phyloP scores from a whole-genome alignment of 2,113 vertebrate species.

The Tretioscincus oriximinensis region DNA sequence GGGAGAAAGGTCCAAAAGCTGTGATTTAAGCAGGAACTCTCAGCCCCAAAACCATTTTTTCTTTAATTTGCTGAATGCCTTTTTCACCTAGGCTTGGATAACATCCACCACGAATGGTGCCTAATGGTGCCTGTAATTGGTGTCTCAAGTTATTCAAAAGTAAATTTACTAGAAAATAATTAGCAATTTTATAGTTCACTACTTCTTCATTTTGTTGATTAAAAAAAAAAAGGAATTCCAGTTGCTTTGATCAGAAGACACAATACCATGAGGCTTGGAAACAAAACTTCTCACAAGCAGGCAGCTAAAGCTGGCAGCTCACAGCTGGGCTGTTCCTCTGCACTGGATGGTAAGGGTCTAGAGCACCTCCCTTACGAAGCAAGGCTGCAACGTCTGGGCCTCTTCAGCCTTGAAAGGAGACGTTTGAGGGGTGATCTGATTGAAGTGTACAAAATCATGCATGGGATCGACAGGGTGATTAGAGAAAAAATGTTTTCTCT shows the following conservation, averaged over 20 bases:
- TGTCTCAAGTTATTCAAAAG: constrained; percentile 83
- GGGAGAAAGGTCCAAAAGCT: neutral
- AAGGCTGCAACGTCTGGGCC: too few species aligned
- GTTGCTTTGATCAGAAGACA: constrained; percentile 62
- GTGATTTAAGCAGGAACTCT: constrained; percentile 17
- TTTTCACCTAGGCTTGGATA: constrained; percentile 67
- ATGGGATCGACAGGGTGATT: too few species aligned
- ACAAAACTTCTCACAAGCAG: constrained; percentile 25
- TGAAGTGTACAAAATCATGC: too few species aligned
- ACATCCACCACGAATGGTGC: constrained; percentile 71
- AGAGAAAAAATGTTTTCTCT: too few species aligned
- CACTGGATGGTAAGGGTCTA: neutral
- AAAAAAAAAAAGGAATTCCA: constrained; percentile 61
- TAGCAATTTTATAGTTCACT: constrained; percentile 84
- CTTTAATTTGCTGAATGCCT: constrained; percentile 44
- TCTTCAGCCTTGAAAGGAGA: too few species aligned
- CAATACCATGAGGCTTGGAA: constrained; percentile 46
- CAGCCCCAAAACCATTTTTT: constrained; percentile 40
- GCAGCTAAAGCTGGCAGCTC: neutral
- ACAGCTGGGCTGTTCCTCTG: fast-evolving
- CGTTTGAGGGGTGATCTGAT: too few species aligned
- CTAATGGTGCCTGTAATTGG: constrained; percentile 82
- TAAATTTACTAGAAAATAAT: constrained; percentile 85
- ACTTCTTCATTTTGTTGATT: constrained; percentile 74
- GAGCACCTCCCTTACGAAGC: too few species aligned